Evolutionary conservation across 2,113 vertebrate genomes (phyloP), one percentile per base, ranked within the genome.

Genomic region (Oostethus manadensis): DNA sequence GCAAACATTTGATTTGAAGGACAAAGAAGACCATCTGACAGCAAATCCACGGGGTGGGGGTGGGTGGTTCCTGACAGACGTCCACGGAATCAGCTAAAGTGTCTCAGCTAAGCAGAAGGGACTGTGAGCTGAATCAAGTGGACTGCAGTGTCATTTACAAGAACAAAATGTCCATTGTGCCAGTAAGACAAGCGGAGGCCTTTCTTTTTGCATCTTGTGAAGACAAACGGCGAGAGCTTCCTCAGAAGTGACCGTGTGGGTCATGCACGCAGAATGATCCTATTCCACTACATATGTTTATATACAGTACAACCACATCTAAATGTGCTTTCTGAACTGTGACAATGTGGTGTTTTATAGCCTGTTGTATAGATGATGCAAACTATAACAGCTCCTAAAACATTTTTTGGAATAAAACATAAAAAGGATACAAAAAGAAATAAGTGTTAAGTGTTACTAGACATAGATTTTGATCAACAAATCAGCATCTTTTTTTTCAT

Each of bases 261-360:
- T 93, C 92, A 94, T 99, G 95, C 95, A 98, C 95, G 95, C 92
- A 93, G 91, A 85, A 93, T 90, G 94, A 96, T 94, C 93, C 94
- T 96, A 97, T 90, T 93, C 93, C 82, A 84, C 84, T 86, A 81
- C 95, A 96, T 94, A 94, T 96, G 95, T 98, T 98, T 95, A 94
- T 97, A 96, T 95, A 93, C 88, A 93, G 93, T 95, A 94, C 86
- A 92, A 95, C 91, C 91, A 95, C 94, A 97, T 96, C 94, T 98
- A 94, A 93, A 93, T 98, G 95, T 98, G 95, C 94, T 98, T 98
- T 97, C 95, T 99, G 95, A 92, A 98, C 95, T 93, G 96, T 97
- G 94, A 94, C 92, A 93, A 87, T 95, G 94, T 98, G 95, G 94
- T 92, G 95, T 98, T 98, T 98, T 98, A 94, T 98, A 98, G 95